phyloP scores from a whole-genome alignment of 1,140 invertebrate genomes.

The Drosophila eugracilis region DNA sequence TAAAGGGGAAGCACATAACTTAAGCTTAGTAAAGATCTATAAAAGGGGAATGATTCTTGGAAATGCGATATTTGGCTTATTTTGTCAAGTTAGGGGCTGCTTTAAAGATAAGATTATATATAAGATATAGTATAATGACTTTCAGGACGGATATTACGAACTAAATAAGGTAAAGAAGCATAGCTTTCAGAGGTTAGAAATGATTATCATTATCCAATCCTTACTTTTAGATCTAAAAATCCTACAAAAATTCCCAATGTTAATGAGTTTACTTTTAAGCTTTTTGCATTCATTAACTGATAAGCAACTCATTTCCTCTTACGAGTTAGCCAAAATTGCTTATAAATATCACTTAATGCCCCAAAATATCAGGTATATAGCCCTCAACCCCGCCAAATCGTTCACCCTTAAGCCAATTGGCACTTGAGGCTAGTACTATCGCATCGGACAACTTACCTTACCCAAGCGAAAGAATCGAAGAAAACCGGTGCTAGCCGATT shows the following conservation, averaged over 20 bases:
- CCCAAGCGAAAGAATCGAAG: conserved; percentile 20
- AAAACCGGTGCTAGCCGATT: conserved; percentile 17
- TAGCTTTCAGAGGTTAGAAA: too few species aligned
- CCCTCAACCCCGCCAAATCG: background rate
- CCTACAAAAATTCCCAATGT: too few species aligned
- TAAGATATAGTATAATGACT: too few species aligned
- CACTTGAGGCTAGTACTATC: conserved; percentile 35
- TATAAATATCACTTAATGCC: background rate
- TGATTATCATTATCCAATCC: too few species aligned
- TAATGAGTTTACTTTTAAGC: too few species aligned
- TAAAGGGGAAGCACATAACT: conserved; percentile 24
- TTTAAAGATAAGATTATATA: conserved; percentile 19
- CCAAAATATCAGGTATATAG: background rate
- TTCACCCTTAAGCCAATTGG: conserved; percentile 13
- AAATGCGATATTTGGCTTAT: conserved; percentile 14
- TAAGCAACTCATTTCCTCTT: too few species aligned
- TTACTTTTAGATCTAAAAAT: too few species aligned
- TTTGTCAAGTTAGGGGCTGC: background rate
- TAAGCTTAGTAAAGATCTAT: conserved; percentile 8
- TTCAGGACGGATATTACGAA: too few species aligned
- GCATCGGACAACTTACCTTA: conserved; percentile 45
- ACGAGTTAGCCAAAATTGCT: too few species aligned
- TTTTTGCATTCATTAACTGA: too few species aligned
- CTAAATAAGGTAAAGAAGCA: too few species aligned
- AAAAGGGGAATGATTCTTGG: conserved; percentile 17